Evolutionary conservation across 2,113 vertebrate species (phyloP).

Genomic region (Bambusicola thoracicus): DNA sequence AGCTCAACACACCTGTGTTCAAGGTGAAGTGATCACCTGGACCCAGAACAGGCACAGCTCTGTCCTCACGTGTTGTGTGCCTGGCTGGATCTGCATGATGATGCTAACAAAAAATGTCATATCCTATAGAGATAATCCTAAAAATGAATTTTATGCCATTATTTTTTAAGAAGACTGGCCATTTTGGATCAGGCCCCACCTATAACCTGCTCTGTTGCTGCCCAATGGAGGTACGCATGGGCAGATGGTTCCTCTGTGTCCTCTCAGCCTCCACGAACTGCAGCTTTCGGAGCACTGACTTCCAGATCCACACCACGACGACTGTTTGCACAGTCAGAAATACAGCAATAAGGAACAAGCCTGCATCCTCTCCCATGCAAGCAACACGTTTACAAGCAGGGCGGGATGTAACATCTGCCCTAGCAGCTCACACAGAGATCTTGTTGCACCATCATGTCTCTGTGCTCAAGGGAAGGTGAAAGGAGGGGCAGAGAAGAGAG

Average conservation of each 20-base stretch:
- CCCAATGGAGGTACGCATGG: background rate
- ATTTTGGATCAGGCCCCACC: background rate
- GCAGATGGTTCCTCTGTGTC: fast-evolving
- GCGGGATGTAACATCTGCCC: background rate
- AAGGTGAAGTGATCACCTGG: background rate
- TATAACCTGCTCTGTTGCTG: background rate
- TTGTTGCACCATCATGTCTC: background rate
- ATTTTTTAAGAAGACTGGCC: background rate
- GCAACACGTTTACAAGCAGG: fast-evolving
- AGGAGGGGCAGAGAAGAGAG: background rate
- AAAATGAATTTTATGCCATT: background rate
- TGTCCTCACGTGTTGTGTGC: background rate
- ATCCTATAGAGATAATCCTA: background rate
- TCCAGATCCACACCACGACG: background rate
- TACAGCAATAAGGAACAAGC: background rate
- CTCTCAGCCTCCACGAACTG: fast-evolving
- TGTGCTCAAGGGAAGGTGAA: background rate
- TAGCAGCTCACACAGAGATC: background rate
- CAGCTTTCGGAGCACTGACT: background rate
- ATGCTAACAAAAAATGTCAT: background rate
- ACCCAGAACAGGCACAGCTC: background rate
- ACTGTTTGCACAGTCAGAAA: background rate
- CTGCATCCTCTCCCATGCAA: background rate
- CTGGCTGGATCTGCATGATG: background rate
- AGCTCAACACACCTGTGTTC: background rate